phyloP scores from a whole-genome alignment of 1,140 invertebrate genomes.

The Listronotus oregonensis region DNA sequence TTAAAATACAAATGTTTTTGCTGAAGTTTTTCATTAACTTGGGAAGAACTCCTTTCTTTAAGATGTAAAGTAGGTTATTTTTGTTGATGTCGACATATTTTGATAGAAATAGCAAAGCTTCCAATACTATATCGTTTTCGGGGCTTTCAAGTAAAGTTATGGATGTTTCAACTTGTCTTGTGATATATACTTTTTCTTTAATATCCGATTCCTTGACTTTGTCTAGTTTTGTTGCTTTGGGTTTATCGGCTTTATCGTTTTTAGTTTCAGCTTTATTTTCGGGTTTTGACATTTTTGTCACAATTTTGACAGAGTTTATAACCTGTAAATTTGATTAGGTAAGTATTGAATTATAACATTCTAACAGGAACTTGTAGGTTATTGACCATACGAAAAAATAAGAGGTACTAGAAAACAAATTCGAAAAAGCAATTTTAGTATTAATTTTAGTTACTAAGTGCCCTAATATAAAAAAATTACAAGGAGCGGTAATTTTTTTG shows the following conservation, averaged over 20 bases:
- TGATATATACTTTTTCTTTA: slow-evolving; percentile 43
- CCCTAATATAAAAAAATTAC: too few relatives aligned
- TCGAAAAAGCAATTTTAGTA: too few relatives aligned
- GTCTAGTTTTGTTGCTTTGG: slow-evolving; percentile 26
- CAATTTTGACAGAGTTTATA: not conserved
- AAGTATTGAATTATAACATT: too few relatives aligned
- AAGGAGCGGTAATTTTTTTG: too few relatives aligned
- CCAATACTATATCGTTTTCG: slow-evolving; percentile 43
- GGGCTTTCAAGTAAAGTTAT: slow-evolving; percentile 45
- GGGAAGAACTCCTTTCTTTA: slow-evolving; percentile 33
- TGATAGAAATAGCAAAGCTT: slow-evolving; percentile 45
- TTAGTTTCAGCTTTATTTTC: not conserved
- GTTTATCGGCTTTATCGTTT: not conserved
- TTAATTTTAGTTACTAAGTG: too few relatives aligned
- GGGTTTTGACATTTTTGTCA: not conserved
- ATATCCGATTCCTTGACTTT: slow-evolving; percentile 35
- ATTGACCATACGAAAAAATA: too few relatives aligned
- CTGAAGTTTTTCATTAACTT: slow-evolving; percentile 39
- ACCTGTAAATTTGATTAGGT: too few relatives aligned
- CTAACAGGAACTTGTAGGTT: too few relatives aligned
- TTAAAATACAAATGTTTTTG: slow-evolving; percentile 42
- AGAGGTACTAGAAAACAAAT: too few relatives aligned
- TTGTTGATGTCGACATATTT: slow-evolving; percentile 44
- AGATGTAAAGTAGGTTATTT: slow-evolving; percentile 38
- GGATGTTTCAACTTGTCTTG: slow-evolving; percentile 45